Conservation (phyloP, 2,797 vertebrate genomes). For the Rhodeus uyekii region DNA sequence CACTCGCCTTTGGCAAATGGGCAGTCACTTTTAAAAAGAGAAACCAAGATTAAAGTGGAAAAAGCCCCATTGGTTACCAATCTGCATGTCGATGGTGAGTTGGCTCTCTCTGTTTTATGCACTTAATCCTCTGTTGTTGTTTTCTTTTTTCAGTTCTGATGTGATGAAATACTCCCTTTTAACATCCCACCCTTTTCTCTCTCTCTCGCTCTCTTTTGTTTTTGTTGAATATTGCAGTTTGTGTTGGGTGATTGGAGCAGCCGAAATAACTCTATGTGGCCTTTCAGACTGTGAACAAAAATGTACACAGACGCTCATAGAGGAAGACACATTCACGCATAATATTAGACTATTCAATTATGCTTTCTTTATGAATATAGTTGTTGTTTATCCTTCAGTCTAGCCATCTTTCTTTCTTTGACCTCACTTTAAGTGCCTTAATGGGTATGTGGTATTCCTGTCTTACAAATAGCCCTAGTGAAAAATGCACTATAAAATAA, state of each 20-base stretch:
- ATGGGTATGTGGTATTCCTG: slow-evolving; percentile 20
- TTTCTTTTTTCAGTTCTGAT: not conserved
- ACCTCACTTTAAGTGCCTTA: not conserved
- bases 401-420: not conserved
- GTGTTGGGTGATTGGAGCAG: not conserved
- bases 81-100: slow-evolving; percentile 48
- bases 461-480: slow-evolving; percentile 33
- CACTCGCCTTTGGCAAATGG: slow-evolving; percentile 39
- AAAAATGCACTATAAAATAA: slow-evolving; percentile 50
- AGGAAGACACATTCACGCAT: not conserved
- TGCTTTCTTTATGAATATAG: not conserved
- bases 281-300: not conserved
- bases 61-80: slow-evolving; percentile 37
- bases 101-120: not conserved
- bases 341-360: not conserved
- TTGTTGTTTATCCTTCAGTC: not conserved
- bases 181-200: not conserved
- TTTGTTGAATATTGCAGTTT: slow-evolving; percentile 5
- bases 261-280: not conserved
- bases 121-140: slow-evolving; percentile 31
- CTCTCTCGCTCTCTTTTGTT: not conserved
- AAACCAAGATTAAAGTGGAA: slow-evolving; percentile 51
- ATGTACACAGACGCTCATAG: not conserved
- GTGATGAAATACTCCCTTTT: slow-evolving; percentile 4
- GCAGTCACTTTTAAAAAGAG: slow-evolving; percentile 39